Evolutionary conservation across 53 echinoderm and acorn worm species (phyloP).

Genomic region (Stichopus horrens): DNA sequence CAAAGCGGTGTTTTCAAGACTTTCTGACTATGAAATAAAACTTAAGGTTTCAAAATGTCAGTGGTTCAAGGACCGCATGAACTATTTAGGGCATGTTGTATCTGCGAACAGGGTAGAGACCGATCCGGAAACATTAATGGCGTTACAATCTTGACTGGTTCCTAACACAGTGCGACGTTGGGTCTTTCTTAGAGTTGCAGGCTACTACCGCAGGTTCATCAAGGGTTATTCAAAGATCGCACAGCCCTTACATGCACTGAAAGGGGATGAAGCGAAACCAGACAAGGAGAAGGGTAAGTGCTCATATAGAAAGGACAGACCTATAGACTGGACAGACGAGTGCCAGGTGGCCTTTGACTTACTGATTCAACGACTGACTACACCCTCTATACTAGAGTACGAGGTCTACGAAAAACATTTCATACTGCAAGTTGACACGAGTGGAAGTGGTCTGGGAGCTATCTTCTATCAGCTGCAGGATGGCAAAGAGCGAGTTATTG

Average conservation of each 20-base stretch:
- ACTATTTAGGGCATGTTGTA: slow-evolving; percentile 48
- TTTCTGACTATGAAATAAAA: slow-evolving; percentile 22
- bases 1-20: slow-evolving; percentile 12
- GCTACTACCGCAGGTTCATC: slow-evolving; percentile 34
- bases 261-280: not conserved
- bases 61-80: no score
- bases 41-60: no score
- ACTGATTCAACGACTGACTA: no score
- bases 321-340: not conserved
- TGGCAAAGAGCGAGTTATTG: no score
- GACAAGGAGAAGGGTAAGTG: not conserved
- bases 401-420: no score
- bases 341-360: slow-evolving; percentile 26
- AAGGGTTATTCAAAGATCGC: slow-evolving; percentile 27
- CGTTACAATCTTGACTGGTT: not conserved
- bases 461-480: no score
- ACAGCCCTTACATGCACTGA: slow-evolving; percentile 6
- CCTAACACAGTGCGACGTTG: not conserved
- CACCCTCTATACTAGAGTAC: slow-evolving; percentile 45
- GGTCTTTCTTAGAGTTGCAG: no score
- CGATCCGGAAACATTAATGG: not conserved
- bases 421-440: no score
- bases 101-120: no score
- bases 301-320: not conserved
- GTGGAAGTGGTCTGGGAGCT: no score